Conservation (phyloP, 2,113 vertebrate species). For the Pseudonaja textilis region DNA sequence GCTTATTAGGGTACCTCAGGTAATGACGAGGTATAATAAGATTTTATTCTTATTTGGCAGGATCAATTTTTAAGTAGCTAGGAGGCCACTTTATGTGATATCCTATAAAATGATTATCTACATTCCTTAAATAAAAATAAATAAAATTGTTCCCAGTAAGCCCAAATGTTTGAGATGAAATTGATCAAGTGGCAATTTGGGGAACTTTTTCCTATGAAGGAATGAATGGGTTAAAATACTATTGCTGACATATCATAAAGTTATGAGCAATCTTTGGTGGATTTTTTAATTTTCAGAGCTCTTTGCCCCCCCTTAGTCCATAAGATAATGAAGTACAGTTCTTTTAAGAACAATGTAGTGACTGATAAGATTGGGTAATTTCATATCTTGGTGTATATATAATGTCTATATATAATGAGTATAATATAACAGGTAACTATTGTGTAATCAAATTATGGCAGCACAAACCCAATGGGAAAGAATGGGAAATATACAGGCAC, state of each 20-base stretch:
- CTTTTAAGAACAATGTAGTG: not conserved
- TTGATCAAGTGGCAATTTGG: not conserved
- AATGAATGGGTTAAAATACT: not conserved
- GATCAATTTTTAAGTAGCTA: not conserved
- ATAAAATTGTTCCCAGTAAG: not conserved
- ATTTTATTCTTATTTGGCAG: not conserved
- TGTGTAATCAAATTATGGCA: not conserved
- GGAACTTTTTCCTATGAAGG: not conserved
- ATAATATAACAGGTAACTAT: not conserved
- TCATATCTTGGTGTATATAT: not conserved
- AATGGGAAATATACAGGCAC: not conserved
- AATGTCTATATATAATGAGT: too few species aligned
- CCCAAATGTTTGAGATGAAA: not conserved
- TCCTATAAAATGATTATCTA: not conserved
- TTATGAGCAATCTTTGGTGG: not conserved
- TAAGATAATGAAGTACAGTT: not conserved
- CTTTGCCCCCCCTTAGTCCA: not conserved
- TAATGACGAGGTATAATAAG: not conserved
- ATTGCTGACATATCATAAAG: not conserved
- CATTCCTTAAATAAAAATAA: not conserved
- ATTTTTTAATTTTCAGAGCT: not conserved
- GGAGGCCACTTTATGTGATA: not conserved
- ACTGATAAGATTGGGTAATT: not conserved
- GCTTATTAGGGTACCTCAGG: not conserved
- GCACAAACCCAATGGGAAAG: not conserved